Evolutionary conservation across 2,888 invertebrate genomes (phyloP).

Genomic region (Poecilobothrus nobilitatus): DNA sequence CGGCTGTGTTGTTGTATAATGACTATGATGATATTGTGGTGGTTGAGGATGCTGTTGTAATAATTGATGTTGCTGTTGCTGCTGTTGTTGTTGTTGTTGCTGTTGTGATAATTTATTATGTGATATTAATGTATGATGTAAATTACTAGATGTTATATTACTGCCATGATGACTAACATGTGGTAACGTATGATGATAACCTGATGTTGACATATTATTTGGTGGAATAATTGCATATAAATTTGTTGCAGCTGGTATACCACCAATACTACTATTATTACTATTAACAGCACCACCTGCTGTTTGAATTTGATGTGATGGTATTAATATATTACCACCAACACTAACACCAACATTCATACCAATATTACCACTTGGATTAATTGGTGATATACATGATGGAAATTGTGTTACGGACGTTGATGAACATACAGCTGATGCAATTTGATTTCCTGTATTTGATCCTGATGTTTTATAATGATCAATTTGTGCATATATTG

Average conservation of each 20-base stretch:
- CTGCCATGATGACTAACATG: conserved; percentile 9
- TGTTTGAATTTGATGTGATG: conserved; percentile 2
- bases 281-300: conserved; percentile 13
- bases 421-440: conserved; percentile 25
- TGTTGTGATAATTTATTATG: conserved; percentile 18
- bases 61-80: conserved; percentile 37
- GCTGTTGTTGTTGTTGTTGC: conserved; percentile 34
- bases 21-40: conserved; percentile 5
- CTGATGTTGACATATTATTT: not conserved
- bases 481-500: conserved; percentile 67
- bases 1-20: conserved; percentile 5
- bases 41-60: conserved; percentile 32
- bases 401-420: conserved; percentile 41
- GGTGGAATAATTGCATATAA: conserved; percentile 11
- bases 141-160: conserved; percentile 7
- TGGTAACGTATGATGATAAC: conserved; percentile 8
- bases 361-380: conserved; percentile 26
- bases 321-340: conserved; percentile 11
- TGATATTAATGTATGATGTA: conserved; percentile 15
- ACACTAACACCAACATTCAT: not conserved
- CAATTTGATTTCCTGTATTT: conserved; percentile 15
- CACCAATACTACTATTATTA: conserved; percentile 9
- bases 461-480: conserved; percentile 48
- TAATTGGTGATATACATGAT: conserved; percentile 43
- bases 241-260: not conserved